Base-by-base conservation (phyloP, 53 echinoderm and acorn worm species). In the Apostichopus leukothele region DNA sequence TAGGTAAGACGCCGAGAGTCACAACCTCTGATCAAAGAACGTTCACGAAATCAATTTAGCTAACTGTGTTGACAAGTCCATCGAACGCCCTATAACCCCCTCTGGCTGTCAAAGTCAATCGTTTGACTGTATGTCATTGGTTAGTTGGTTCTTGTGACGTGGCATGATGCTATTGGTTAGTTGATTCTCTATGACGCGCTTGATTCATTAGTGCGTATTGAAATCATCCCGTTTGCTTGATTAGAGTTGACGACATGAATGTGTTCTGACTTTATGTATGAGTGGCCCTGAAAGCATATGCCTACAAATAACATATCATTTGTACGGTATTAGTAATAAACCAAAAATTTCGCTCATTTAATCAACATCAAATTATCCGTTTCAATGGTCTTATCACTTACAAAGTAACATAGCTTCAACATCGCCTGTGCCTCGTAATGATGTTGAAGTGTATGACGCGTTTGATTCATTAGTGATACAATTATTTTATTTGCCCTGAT, bases 31-130 rank as follows among this genome's bases (percentile, higher is more conserved):
- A 71, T 71, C 18, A 71, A 71, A 71, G 71, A 71, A 71, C 18
- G 13, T 71, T 71, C n/a, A 71, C 18, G 16, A 71, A 71, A 71
- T 71, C 16, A 71, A 71, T 71, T n/a, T 19, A 71, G 71, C 16
- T n/a, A 71, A 71, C 71, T 71, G 16, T 71, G 71, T 71, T 71
- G 71, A 71, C 71, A 71, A 71, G 71, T 71, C 71, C 71, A 18
- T 71, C 71, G 20, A 71, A 71, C 71, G 71, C 18, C 71, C 20
- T 19, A 19, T 71, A 71, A 6, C 71, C 71, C 39, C 39, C 39
- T 6, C 71, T 18, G 71, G 71, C 71, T 71, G 71, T 71, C 71
- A 71, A 71, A 71, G 14, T 6, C 71, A 71, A 71, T 71, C 71
- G 71, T 19, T 71, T 71, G 71, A n/a, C 71, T 14, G 13, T 21